A percentile compares a stretch with the other conserved stretches of the same genome.
phyloP scores from a whole-genome alignment of 2,113 vertebrate genomes.

The Zosterops lateralis region DNA sequence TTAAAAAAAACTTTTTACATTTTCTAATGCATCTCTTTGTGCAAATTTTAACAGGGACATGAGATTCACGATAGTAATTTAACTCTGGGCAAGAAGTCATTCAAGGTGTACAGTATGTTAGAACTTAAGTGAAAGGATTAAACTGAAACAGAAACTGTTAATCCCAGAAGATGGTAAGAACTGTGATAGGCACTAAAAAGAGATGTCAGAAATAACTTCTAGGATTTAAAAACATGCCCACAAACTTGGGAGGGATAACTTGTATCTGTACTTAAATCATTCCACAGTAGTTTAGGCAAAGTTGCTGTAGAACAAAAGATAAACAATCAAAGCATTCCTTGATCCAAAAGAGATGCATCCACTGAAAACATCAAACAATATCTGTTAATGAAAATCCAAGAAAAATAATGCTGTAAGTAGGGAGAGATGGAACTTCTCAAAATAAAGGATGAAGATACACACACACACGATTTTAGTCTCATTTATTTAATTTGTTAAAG shows the following conservation, averaged over 20 bases:
- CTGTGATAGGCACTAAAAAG: background rate
- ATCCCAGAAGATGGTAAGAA: background rate
- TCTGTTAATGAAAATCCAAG: background rate
- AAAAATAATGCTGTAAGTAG: background rate
- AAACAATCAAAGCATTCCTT: background rate
- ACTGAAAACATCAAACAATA: background rate
- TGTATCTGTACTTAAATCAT: background rate
- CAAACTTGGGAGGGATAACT: background rate
- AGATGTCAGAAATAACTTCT: background rate
- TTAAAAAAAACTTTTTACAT: background rate
- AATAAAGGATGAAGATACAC: background rate
- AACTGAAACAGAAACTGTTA: background rate
- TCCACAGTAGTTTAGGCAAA: background rate
- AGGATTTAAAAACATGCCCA: background rate
- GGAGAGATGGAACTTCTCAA: background rate
- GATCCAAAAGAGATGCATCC: background rate
- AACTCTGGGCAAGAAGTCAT: background rate
- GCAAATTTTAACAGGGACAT: background rate
- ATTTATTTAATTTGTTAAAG: conserved; percentile 20
- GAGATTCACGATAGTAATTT: background rate
- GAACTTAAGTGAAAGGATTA: background rate
- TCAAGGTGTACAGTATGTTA: background rate
- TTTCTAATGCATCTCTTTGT: background rate
- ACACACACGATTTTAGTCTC: background rate
- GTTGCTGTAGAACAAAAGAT: background rate